Evolutionary conservation across 1,140 invertebrate species (phyloP), one percentile per base, ranked within the genome.

Genomic region (Achroia grisella): DNA sequence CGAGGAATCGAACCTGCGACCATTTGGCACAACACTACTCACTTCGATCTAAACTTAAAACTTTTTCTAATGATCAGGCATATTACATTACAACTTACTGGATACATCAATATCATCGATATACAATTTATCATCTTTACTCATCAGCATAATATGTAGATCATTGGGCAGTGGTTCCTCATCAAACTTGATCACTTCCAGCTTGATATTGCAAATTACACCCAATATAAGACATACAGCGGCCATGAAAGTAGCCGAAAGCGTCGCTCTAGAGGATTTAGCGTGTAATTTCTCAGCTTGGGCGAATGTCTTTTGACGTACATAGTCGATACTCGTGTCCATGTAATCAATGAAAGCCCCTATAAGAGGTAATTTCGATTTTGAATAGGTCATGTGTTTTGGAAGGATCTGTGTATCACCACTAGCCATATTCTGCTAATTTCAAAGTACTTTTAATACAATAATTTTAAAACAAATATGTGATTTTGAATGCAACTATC

Each of bases 51-150:
- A n/a, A n/a, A n/a, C n/a, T n/a, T n/a, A n/a, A n/a, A n/a, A n/a
- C n/a, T n/a, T n/a, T n/a, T n/a, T n/a, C n/a, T n/a, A n/a, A n/a
- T n/a, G n/a, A n/a, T n/a, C n/a, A n/a, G n/a, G n/a, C n/a, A n/a
- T n/a, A n/a, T n/a, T n/a, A n/a, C n/a, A n/a, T n/a, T n/a, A n/a
- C 34, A 12, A 76, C 71, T 77, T 31, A 80, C 76, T 69, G 0
- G 69, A 67, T 14, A 68, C 59, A 48, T 83, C 79, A 23, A 83
- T 72, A 45, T 83, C 77, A 39, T 81, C 75, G 9, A 78, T 71
- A 30, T 83, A 83, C 0, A 83, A 52, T 13, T 73, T 73, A 17
- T 83, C 71, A 4, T 70, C 60, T 37, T 71, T 71, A 27, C 77
- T 83, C 66, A 81, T 53, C n/a, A 81, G 23, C 57, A 83, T 65